Evolutionary conservation across 2,797 vertebrate genomes (phyloP).

Genomic region (Ctenochaetus hawaiiensis): DNA sequence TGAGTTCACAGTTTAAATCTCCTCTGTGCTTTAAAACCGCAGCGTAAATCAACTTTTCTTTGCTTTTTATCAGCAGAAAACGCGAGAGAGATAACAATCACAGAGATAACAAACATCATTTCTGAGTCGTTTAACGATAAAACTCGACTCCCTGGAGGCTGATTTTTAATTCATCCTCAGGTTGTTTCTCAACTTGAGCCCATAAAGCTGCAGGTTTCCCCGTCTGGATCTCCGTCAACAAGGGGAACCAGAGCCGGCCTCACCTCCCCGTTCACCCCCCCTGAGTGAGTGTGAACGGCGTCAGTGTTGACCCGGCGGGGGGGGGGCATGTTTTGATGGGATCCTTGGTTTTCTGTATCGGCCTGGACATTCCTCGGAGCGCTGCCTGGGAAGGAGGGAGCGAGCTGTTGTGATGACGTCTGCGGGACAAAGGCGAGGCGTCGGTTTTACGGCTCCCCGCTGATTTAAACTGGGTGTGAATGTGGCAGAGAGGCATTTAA

Average conservation of each 20-base stretch:
- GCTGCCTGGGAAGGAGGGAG: constrained; percentile 43
- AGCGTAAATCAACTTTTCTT: neutral
- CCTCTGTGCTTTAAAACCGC: too few species aligned
- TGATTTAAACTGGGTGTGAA: constrained; percentile 46
- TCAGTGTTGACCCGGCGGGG: constrained; percentile 12
- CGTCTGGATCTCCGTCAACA: constrained; percentile 33
- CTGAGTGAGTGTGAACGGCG: constrained; percentile 36
- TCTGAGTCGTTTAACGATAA: too few species aligned
- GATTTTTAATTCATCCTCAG: neutral
- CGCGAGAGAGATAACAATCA: too few species aligned
- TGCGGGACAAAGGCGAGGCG: constrained; percentile 42
- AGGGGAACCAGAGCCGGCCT: neutral
- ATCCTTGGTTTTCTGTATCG: constrained; percentile 50
- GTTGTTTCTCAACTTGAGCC: neutral
- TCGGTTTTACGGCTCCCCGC: constrained; percentile 39
- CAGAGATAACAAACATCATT: neutral
- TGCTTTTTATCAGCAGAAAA: neutral
- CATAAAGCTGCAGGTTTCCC: constrained; percentile 32
- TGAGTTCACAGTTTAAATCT: too few species aligned
- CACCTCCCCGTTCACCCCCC: neutral
- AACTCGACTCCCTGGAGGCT: too few species aligned
- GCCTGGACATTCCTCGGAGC: constrained; percentile 60
- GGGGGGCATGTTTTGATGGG: constrained; percentile 34
- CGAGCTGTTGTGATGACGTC: constrained; percentile 48
- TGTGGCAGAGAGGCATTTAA: constrained; percentile 1